A percentile compares a stretch with the other conserved stretches of the same genome.
phyloP scores from a whole-genome alignment of 2,113 vertebrate species.

The Phainopepla nitens region DNA sequence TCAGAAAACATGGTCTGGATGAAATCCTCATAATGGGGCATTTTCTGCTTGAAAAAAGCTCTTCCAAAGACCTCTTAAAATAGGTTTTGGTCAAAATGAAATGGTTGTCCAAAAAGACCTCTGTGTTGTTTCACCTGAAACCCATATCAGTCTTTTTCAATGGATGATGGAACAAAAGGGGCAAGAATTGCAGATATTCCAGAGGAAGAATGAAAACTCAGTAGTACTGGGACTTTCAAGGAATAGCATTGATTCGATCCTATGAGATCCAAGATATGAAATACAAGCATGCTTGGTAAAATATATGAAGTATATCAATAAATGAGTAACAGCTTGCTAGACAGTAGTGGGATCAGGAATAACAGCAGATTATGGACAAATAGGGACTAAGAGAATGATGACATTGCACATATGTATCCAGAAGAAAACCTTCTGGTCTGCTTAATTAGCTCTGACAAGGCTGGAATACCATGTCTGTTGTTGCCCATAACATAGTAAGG shows the following conservation, averaged over 20 bases:
- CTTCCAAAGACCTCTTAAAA: neutral
- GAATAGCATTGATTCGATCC: neutral
- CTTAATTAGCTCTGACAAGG: neutral
- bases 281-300: neutral
- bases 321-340: neutral
- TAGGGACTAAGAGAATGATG: fast-evolving
- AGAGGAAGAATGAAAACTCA: neutral
- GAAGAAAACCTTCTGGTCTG: neutral
- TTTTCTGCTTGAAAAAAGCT: neutral
- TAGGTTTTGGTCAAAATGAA: neutral
- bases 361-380: neutral
- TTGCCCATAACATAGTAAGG: neutral
- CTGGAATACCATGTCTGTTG: neutral
- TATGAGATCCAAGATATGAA: neutral
- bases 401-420: neutral
- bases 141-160: neutral
- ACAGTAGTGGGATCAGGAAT: neutral
- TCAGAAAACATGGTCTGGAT: neutral
- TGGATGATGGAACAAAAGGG: neutral
- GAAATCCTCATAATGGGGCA: neutral
- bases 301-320: neutral
- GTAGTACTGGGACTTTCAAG: neutral
- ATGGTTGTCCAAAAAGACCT: neutral
- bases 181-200: neutral
- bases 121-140: neutral